These are phyloP conservation scores for Ahaetulla prasina DNA, from an alignment of 2,113 vertebrate genomes.

Conservation along the genomic window DNA sequence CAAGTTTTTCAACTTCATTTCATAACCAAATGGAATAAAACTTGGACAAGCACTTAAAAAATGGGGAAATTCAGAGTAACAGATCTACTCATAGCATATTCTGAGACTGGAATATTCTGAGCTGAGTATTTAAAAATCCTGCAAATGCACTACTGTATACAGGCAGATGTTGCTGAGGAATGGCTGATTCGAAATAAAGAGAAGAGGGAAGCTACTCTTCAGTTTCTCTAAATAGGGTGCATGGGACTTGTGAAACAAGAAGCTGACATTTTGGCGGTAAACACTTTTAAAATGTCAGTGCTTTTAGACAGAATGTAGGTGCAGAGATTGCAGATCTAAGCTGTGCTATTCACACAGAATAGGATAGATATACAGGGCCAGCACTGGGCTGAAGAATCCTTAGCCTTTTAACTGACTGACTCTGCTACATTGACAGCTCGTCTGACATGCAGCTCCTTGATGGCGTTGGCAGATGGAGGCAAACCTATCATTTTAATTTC, in stretches of 20 bases:
- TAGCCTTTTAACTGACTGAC: background rate
- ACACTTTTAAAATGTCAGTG: background rate
- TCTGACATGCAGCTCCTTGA: background rate
- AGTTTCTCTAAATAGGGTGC: background rate
- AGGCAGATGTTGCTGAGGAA: background rate
- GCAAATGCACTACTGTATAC: background rate
- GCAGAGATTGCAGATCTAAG: background rate
- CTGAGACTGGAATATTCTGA: background rate
- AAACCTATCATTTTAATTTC: background rate
- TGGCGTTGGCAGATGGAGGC: background rate
- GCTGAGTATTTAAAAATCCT: background rate
- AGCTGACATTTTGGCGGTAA: background rate
- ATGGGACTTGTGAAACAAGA: background rate
- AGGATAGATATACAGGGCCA: background rate
- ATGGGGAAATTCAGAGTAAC: background rate
- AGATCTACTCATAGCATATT: background rate
- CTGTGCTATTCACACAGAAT: background rate
- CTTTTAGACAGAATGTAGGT: background rate
- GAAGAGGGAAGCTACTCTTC: background rate
- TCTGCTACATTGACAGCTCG: background rate
- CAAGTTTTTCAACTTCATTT: background rate
- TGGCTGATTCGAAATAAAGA: background rate
- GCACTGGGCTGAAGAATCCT: background rate
- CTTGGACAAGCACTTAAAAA: background rate
- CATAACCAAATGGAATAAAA: background rate